Percentiles rank a stretch among this genome's conserved stretches.
These are phyloP conservation scores for Creontiades dilutus DNA, from an alignment of 2,888 invertebrate species.

Conservation along the genomic window DNA sequence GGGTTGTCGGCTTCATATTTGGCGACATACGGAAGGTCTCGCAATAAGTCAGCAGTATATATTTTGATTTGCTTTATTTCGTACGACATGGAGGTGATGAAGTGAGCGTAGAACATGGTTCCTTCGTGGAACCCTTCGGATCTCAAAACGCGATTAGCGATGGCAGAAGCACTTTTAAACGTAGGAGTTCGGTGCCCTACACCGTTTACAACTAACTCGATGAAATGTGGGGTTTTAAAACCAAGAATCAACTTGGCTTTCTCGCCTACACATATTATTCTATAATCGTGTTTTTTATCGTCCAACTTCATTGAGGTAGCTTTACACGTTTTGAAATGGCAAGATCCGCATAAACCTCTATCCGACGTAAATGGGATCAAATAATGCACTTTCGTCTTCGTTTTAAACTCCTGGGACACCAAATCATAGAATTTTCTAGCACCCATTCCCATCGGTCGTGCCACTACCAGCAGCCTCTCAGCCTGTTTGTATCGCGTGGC, in stretches of 20 bases:
- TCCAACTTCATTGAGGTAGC: neutral
- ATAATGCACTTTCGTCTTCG: slow-evolving; percentile 57
- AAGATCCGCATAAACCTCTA: slow-evolving; percentile 74
- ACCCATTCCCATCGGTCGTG: slow-evolving; percentile 72
- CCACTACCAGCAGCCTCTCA: slow-evolving; percentile 60
- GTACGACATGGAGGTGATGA: slow-evolving; percentile 68
- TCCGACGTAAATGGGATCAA: slow-evolving; percentile 74
- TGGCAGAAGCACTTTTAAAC: slow-evolving; percentile 72
- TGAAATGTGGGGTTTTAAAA: slow-evolving; percentile 32
- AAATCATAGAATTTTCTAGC: slow-evolving; percentile 73
- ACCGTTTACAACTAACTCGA: slow-evolving; percentile 73
- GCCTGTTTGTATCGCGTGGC: slow-evolving; percentile 69
- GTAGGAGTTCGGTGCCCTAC: slow-evolving; percentile 73
- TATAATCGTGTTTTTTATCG: slow-evolving; percentile 38
- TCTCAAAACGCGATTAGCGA: slow-evolving; percentile 58
- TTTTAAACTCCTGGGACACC: slow-evolving; percentile 24
- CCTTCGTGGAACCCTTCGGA: slow-evolving; percentile 38
- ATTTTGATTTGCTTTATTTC: slow-evolving; percentile 56
- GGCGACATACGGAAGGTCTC: neutral
- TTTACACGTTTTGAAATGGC: slow-evolving; percentile 69
- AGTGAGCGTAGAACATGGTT: slow-evolving; percentile 62
- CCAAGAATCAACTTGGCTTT: slow-evolving; percentile 70
- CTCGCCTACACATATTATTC: slow-evolving; percentile 73
- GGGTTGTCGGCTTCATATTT: slow-evolving; percentile 44
- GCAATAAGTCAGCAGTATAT: slow-evolving; percentile 50